A percentile compares a stretch with the other conserved stretches of the same genome.
Evolutionary conservation across 2,888 invertebrate species (phyloP).

Genomic region (Magallana nippona): DNA sequence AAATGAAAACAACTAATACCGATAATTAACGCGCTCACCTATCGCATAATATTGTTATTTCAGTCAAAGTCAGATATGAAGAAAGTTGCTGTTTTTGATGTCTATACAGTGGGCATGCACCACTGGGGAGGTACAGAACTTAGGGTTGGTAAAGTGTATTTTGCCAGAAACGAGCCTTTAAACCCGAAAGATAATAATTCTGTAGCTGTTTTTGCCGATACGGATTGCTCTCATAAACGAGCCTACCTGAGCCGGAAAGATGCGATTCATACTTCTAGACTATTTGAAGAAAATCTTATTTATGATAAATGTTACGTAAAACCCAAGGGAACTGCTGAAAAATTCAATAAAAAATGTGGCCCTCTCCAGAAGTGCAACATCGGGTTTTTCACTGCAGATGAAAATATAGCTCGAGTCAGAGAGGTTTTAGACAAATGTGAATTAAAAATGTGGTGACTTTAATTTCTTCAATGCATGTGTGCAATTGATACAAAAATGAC

Average conservation of each 20-base stretch:
- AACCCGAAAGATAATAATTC: conserved; percentile 15
- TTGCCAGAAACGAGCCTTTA: neutral
- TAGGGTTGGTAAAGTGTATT: neutral
- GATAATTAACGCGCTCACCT: too few relatives aligned
- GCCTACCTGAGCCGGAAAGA: neutral
- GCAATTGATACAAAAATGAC: too few relatives aligned
- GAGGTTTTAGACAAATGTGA: too few relatives aligned
- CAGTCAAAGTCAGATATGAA: too few relatives aligned
- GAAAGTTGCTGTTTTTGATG: neutral
- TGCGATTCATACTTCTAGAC: neutral
- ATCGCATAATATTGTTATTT: too few relatives aligned
- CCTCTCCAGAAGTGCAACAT: neutral
- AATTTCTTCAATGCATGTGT: too few relatives aligned
- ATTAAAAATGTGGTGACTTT: too few relatives aligned
- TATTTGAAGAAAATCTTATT: neutral
- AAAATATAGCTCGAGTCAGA: neutral
- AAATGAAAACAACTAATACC: too few relatives aligned
- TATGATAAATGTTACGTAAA: neutral
- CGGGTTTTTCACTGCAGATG: neutral
- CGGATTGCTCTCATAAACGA: neutral
- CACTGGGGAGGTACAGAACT: conserved; percentile 16
- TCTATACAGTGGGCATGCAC: conserved; percentile 30
- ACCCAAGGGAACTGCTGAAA: neutral
- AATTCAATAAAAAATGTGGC: neutral
- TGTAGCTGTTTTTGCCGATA: neutral